Base-by-base conservation (phyloP, 2,888 invertebrate species). In the Chrysolina americana region DNA sequence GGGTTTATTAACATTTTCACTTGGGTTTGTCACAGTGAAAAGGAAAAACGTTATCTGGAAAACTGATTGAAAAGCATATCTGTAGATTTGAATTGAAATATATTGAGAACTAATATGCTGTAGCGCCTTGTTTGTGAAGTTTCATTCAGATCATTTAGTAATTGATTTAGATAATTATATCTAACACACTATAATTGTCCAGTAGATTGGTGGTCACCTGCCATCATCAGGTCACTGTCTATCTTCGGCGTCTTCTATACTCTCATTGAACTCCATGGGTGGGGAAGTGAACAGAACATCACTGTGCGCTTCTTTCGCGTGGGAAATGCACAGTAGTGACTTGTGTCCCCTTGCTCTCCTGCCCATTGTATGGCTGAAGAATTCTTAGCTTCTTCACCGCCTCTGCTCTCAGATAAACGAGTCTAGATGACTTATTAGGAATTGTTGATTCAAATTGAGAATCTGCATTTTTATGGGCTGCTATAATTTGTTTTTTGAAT, bases 291-390 rank as follows among this genome's bases (percentile, higher is more conserved):
- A 83, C 85, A 70, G 74, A 71, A 68, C 82, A 84, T 85, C 84
- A 84, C 83, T 87, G 87, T 87, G 87, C 88, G 89, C 87, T 89
- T 88, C 89, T 88, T 88, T 87, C 89, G 89, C 90, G 91, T 91
- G 91, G 91, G 91, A 91, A 91, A 89, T 91, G 90, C 90, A 91
- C 91, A 89, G 91, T 90, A 91, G 91, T 90, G 89, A 87, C 87
- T 87, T 86, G 86, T 76, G 80, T 77, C 88, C 87, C 86, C 85
- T 83, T 85, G 83, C 84, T 82, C 80, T 81, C 81, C 84, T 81
- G 82, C 83, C 59, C 59, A 59, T 59, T 59, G 59, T 59, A n/a
- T 11, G 59, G 36, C 59, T 28, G 59, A 36, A 76, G 83, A 83
- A 81, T 82, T 82, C 80, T 81, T 80, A 81, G 85, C 83, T 84